A percentile compares a stretch with the other conserved stretches of the same genome.
phyloP scores from a whole-genome alignment of 2,113 vertebrate species.

The Colius striatus region DNA sequence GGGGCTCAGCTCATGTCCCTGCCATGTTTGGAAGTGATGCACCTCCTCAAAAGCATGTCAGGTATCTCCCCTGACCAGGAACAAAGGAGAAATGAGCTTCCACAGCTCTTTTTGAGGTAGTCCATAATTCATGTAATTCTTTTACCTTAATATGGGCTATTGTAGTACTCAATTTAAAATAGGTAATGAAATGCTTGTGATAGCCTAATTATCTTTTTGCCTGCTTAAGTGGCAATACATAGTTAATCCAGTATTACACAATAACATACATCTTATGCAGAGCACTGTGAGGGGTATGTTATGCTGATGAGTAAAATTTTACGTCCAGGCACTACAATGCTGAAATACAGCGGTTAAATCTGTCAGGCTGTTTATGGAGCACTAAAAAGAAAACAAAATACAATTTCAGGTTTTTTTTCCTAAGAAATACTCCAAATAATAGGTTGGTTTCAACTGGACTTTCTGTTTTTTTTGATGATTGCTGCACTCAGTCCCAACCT shows the following conservation, averaged over 20 bases:
- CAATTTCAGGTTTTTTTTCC: constrained; percentile 27
- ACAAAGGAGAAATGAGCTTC: neutral
- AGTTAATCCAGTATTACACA: neutral
- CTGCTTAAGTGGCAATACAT: neutral
- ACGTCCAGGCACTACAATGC: constrained; percentile 66
- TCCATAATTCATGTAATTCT: neutral
- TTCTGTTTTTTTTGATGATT: constrained; percentile 63
- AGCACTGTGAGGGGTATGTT: constrained; percentile 59
- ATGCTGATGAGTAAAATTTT: constrained; percentile 58
- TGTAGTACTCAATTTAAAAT: neutral
- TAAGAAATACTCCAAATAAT: constrained; percentile 78
- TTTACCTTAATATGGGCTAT: neutral
- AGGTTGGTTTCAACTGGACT: constrained; percentile 72
- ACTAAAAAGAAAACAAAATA: constrained; percentile 74
- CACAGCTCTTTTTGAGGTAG: neutral
- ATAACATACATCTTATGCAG: neutral
- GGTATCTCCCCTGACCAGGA: rapidly evolving
- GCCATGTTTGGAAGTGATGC: neutral
- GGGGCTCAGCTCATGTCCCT: neutral
- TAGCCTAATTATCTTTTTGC: neutral
- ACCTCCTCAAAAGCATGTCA: neutral
- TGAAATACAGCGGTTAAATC: constrained; percentile 74
- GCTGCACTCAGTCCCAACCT: constrained; percentile 27
- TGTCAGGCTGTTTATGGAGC: constrained; percentile 67
- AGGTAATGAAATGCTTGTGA: neutral